A percentile compares a stretch with the other conserved stretches of the same genome.
Conservation (phyloP, 1,140 invertebrate genomes). For the Diploscapter pachys region DNA sequence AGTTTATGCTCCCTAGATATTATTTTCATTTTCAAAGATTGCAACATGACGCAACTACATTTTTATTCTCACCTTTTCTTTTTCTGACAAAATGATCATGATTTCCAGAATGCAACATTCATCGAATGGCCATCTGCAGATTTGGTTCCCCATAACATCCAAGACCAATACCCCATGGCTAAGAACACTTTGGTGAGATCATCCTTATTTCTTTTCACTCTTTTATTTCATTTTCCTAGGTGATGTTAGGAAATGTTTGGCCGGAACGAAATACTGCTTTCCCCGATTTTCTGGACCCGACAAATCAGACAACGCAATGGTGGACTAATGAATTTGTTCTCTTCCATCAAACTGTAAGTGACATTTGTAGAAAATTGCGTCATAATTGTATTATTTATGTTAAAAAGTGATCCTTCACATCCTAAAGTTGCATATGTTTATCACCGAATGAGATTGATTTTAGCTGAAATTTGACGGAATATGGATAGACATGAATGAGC, state of each 20-base stretch:
- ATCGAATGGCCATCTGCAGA: conserved; percentile 41
- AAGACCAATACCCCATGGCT: conserved; percentile 40
- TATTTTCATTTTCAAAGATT: too few relatives aligned
- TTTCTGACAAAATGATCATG: not conserved
- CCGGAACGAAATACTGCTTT: conserved; percentile 51
- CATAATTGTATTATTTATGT: too few relatives aligned
- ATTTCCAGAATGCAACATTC: conserved; percentile 28
- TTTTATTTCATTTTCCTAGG: not conserved
- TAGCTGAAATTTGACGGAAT: conserved; percentile 46
- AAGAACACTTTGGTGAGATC: conserved; percentile 30
- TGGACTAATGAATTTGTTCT: conserved; percentile 36
- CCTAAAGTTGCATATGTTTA: conserved; percentile 12
- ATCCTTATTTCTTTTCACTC: not conserved
- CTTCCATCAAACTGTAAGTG: conserved; percentile 30
- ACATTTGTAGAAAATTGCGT: too few relatives aligned
- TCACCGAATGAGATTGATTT: too few relatives aligned
- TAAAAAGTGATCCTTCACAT: too few relatives aligned
- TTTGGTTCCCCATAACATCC: conserved; percentile 32
- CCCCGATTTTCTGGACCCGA: conserved; percentile 56
- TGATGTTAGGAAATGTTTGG: conserved; percentile 54
- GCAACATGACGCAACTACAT: too few relatives aligned
- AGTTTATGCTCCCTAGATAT: too few relatives aligned
- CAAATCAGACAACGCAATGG: conserved; percentile 31
- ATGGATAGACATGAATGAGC: conserved; percentile 52
- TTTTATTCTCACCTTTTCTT: conserved; percentile 1